Evolutionary conservation across 2,888 invertebrate species (phyloP), one percentile per base, ranked within the genome.

Genomic region (Cerceris ruficornis): DNA sequence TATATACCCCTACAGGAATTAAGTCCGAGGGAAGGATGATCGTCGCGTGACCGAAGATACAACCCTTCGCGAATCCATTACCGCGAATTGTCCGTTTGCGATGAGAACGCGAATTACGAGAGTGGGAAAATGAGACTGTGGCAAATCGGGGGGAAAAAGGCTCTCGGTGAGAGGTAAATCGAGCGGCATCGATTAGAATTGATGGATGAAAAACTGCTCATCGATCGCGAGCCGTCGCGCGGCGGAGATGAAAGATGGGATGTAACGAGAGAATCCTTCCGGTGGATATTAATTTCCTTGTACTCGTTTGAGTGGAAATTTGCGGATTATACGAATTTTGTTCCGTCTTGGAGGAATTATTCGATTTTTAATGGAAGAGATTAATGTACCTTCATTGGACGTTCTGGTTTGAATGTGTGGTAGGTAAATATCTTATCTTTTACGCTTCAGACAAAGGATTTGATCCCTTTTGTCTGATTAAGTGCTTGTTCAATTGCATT

Each of bases 111-210:
- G 72, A 83, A 83, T 82, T 83, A 83, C 77, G 80, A 46, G 15
- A 68, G 55, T 14, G 64, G 61, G 61, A 74, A 67, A 69, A 42
- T 14, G 28, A 73, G 15, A 52, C 54, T 55, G 67, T 28, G 59
- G 15, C 8, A 41, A 52, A 28, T 54, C 42, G 54, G 15, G 57
- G 58, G 78, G 64, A 75, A 77, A 58, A 73, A 74, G 60, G 64
- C 60, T 65, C 49, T 55, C 67, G 69, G 14, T 60, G 69, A 55
- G 72, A 77, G 71, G 77, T 75, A 77, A 83, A 82, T 77, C 75
- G 83, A 80, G 83, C 80, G 75, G 80, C 62, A 83, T 83, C 80
- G 73, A 83, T 83, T 83, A 83, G 80, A 80, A 83, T 80, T 83
- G 82, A 83, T 83, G 80, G 67, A 85, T 77, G 83, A 75, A 83